These are phyloP conservation scores for Mesochorus sp. DNA, from an alignment of 2,888 invertebrate species.

Conservation along the genomic window DNA sequence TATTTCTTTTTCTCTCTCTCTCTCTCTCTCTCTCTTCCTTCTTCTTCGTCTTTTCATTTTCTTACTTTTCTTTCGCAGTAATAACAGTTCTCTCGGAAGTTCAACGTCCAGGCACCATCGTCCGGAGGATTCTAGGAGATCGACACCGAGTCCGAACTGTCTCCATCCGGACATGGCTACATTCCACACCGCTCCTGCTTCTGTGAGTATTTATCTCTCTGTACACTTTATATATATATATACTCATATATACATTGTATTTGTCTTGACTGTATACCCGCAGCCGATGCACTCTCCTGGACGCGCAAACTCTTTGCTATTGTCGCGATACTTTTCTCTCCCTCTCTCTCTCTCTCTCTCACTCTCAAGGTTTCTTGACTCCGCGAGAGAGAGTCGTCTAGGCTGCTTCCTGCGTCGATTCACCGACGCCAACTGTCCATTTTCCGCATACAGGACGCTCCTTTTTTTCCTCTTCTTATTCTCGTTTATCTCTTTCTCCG, in stretches of 20 bases:
- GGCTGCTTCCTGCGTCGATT: slow-evolving; percentile 50
- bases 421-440: slow-evolving; percentile 32
- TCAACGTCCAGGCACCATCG: slow-evolving; percentile 69
- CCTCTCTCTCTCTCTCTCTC: neutral
- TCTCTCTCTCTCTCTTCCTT: neutral
- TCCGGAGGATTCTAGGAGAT: slow-evolving; percentile 75
- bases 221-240: slow-evolving; percentile 16
- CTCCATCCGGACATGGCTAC: slow-evolving; percentile 72
- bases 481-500: neutral
- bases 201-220: slow-evolving; percentile 71
- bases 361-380: slow-evolving; percentile 34
- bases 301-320: slow-evolving; percentile 30
- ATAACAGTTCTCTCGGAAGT: slow-evolving; percentile 64
- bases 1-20: neutral
- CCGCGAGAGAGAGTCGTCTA: slow-evolving; percentile 34
- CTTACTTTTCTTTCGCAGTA: slow-evolving; percentile 45
- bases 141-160: slow-evolving; percentile 76
- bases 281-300: slow-evolving; percentile 14
- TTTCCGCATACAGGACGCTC: slow-evolving; percentile 20
- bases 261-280: neutral
- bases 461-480: neutral
- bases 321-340: slow-evolving; percentile 21
- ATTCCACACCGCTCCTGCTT: slow-evolving; percentile 78
- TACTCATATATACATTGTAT: neutral
- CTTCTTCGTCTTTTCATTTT: slow-evolving; percentile 12